phyloP scores from a whole-genome alignment of 2,888 invertebrate genomes.

The Meloe dianella region DNA sequence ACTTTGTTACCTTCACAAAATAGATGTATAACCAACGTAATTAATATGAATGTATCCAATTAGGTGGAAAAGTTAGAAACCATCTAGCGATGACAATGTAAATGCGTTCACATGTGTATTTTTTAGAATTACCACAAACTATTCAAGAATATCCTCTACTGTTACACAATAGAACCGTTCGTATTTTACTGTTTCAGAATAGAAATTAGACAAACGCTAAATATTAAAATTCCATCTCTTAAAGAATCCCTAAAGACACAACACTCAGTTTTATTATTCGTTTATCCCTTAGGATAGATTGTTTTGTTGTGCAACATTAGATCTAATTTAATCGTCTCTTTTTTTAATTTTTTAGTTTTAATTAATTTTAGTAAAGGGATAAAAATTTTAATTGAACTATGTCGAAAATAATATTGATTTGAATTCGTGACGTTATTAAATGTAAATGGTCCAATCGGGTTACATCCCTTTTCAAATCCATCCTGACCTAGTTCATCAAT shows the following conservation, averaged over 20 bases:
- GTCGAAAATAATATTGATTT: slow-evolving; percentile 22
- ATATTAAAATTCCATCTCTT: not conserved
- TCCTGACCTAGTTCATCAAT: slow-evolving; percentile 34
- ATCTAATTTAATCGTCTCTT: not conserved
- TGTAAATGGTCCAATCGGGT: slow-evolving; percentile 35
- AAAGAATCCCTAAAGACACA: not conserved
- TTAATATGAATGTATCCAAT: slow-evolving; percentile 17
- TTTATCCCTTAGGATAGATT: not conserved
- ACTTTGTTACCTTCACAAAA: not conserved
- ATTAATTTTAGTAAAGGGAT: not conserved
- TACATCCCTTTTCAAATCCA: slow-evolving; percentile 38
- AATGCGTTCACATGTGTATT: not conserved
- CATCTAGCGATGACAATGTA: not conserved
- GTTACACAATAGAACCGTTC: not conserved
- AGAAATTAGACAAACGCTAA: not conserved
- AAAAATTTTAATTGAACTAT: slow-evolving; percentile 12
- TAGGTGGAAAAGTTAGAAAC: not conserved
- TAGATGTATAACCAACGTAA: not conserved
- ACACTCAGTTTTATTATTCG: slow-evolving; percentile 6
- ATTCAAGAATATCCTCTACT: not conserved
- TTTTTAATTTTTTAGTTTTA: not conserved
- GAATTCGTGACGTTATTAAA: slow-evolving; percentile 14
- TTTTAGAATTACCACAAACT: not conserved
- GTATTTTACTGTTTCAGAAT: not conserved
- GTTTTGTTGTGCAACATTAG: not conserved